Evolutionary conservation across 2,888 invertebrate genomes (phyloP).

Genomic region (Chalcosyrphus nemorum): DNA sequence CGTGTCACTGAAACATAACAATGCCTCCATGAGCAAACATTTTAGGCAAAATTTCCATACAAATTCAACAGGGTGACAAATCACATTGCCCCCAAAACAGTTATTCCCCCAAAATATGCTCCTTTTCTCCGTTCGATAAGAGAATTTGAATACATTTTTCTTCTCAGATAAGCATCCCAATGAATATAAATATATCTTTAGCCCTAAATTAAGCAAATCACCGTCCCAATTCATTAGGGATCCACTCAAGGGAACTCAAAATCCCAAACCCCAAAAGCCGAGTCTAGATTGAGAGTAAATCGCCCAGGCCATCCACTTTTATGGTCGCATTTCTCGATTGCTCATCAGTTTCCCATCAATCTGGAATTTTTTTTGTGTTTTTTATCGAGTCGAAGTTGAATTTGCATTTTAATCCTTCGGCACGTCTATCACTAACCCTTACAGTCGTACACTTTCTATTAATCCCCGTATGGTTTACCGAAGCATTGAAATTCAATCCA

Average conservation of each 20-base stretch:
- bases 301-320: constrained; percentile 8
- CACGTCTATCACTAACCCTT: constrained; percentile 42
- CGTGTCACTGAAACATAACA: not conserved
- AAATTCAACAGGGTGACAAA: not conserved
- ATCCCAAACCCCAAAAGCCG: constrained; percentile 7
- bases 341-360: constrained; percentile 61
- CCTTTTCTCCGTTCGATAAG: not conserved
- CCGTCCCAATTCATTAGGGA: constrained; percentile 62
- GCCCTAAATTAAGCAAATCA: constrained; percentile 41
- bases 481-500: constrained; percentile 66
- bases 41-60: not conserved
- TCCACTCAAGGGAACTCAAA: constrained; percentile 35
- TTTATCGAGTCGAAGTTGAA: constrained; percentile 23
- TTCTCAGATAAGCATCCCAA: not conserved
- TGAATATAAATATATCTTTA: not conserved
- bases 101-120: not conserved
- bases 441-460: constrained; percentile 25
- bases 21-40: not conserved
- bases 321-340: constrained; percentile 23
- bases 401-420: constrained; percentile 70
- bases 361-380: constrained; percentile 46
- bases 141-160: not conserved
- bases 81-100: not conserved
- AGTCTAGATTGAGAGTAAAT: constrained; percentile 12
- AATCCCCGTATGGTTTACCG: constrained; percentile 49